A percentile compares a stretch with the other conserved stretches of the same genome.
Evolutionary conservation across 2,888 invertebrate genomes (phyloP).

Genomic region (Clostera curtula): DNA sequence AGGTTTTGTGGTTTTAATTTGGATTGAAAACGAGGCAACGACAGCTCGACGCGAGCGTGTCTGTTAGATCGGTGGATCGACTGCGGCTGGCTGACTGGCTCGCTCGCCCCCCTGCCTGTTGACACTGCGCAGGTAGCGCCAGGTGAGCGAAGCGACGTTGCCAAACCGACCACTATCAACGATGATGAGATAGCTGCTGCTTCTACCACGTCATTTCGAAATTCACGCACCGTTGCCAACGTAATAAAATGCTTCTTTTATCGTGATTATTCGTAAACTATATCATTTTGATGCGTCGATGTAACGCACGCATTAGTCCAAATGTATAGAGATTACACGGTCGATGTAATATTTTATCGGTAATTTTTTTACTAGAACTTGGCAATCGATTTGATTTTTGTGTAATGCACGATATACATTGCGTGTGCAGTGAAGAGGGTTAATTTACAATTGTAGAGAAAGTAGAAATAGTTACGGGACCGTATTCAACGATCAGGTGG

Average conservation of each 20-base stretch:
- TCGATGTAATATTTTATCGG: slow-evolving; percentile 13
- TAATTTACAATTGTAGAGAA: slow-evolving; percentile 31
- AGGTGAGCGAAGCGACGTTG: slow-evolving; percentile 71
- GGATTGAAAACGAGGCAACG: slow-evolving; percentile 27
- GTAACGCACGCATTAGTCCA: slow-evolving; percentile 22
- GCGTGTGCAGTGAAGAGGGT: slow-evolving; percentile 31
- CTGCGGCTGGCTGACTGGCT: slow-evolving; percentile 46
- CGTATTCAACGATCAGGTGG: slow-evolving; percentile 27
- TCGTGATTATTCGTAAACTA: slow-evolving; percentile 19
- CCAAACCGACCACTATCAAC: slow-evolving; percentile 71
- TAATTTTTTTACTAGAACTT: slow-evolving; percentile 18
- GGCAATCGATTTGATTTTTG: slow-evolving; percentile 19
- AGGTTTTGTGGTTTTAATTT: slow-evolving; percentile 41
- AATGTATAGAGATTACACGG: slow-evolving; percentile 25
- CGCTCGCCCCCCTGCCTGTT: slow-evolving; percentile 66
- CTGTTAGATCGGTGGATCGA: slow-evolving; percentile 57
- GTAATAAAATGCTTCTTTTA: slow-evolving; percentile 41
- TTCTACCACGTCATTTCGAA: slow-evolving; percentile 43
- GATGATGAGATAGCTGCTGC: slow-evolving; percentile 65
- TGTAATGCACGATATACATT: slow-evolving; percentile 28
- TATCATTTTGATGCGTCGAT: slow-evolving; percentile 30
- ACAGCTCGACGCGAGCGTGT: slow-evolving; percentile 49
- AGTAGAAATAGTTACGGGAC: slow-evolving; percentile 32
- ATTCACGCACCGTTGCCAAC: slow-evolving; percentile 49
- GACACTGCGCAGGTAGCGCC: slow-evolving; percentile 72